phyloP scores from a whole-genome alignment of 2,797 vertebrate genomes.

The Chanos chanos region DNA sequence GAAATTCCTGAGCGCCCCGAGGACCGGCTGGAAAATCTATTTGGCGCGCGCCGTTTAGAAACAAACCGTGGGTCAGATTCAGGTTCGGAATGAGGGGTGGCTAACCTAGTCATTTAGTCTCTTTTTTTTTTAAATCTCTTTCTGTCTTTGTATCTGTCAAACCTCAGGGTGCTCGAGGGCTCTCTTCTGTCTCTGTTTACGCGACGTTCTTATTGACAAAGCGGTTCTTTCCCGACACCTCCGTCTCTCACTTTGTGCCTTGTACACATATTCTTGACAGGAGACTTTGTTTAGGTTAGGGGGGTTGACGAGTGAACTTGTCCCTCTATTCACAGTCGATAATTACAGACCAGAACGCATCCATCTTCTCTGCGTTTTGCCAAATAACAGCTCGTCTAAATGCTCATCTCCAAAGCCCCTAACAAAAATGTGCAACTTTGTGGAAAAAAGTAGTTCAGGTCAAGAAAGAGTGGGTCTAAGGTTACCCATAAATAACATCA shows the following conservation, averaged over 20 bases:
- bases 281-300: constrained; percentile 28
- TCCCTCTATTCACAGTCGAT: constrained; percentile 5
- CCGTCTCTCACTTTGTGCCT: constrained; percentile 22
- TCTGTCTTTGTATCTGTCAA: background rate
- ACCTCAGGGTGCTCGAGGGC: no score
- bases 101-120: background rate
- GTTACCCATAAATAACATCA: no score
- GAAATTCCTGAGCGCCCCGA: constrained; percentile 38
- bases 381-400: background rate
- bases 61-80: constrained; percentile 28
- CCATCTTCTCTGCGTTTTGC: background rate
- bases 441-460: no score
- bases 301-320: constrained; percentile 5
- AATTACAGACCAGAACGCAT: constrained; percentile 29
- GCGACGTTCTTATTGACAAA: background rate
- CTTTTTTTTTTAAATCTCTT: constrained; percentile 11
- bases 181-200: no score
- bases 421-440: no score
- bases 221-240: constrained; percentile 24
- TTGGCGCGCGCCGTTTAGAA: constrained; percentile 28
- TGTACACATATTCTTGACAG: constrained; percentile 22
- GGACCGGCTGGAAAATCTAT: constrained; percentile 49
- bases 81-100: constrained; percentile 19
- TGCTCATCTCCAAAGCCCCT: no score
- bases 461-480: no score